These are phyloP conservation scores for Amblyornis subalaris DNA, from an alignment of 2,113 vertebrate genomes.

Conservation along the genomic window DNA sequence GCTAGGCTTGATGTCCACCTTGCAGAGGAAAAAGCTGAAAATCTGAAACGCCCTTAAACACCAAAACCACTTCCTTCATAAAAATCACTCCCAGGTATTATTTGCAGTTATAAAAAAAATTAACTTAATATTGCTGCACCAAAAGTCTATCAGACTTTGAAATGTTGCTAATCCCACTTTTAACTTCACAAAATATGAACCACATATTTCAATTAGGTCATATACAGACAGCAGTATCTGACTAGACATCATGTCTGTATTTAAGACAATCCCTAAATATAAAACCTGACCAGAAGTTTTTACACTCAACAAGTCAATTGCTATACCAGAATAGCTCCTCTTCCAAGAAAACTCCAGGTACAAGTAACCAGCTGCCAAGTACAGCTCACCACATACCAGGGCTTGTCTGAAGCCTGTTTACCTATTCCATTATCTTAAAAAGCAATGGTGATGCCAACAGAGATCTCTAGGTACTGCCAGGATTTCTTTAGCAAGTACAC, in stretches of 20 bases:
- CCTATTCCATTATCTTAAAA: not conserved
- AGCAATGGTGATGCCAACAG: not conserved
- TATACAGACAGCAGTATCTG: not conserved
- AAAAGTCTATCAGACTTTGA: not conserved
- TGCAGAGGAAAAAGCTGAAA: not conserved
- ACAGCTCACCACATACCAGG: not conserved
- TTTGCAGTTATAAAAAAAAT: not conserved
- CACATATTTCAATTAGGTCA: not conserved
- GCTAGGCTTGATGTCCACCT: not conserved
- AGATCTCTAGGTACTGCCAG: not conserved
- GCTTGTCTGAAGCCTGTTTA: not conserved
- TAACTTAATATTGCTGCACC: not conserved
- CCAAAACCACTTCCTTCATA: not conserved
- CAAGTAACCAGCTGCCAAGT: not conserved
- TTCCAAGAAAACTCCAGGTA: not conserved
- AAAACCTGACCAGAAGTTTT: not conserved
- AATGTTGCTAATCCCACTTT: not conserved
- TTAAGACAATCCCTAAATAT: not conserved
- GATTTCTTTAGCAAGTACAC: not conserved
- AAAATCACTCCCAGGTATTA: not conserved
- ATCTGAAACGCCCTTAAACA: not conserved
- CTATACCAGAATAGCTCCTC: not conserved
- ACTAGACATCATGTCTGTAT: not conserved
- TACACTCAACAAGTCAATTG: not conserved
- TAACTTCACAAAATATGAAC: not conserved